Conservation (phyloP, 2,888 invertebrate species). For the Scaptomyza caliginosa region DNA sequence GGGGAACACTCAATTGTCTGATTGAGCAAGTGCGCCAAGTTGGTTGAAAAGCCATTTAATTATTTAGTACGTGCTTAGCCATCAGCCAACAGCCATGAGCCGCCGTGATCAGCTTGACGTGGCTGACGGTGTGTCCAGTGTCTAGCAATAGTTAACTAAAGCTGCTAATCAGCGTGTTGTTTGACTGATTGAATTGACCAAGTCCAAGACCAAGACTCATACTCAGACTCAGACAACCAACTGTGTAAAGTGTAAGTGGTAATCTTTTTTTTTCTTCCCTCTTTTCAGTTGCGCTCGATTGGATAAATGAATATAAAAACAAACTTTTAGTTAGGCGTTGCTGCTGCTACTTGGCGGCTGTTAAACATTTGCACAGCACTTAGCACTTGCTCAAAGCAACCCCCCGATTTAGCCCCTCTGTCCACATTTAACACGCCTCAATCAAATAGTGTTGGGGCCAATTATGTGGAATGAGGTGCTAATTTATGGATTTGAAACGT, state of each 20-base stretch:
- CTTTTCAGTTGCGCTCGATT: slow-evolving; percentile 61
- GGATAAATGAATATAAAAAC: slow-evolving; percentile 74
- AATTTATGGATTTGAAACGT: slow-evolving; percentile 76
- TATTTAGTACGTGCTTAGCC: slow-evolving; percentile 64
- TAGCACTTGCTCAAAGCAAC: slow-evolving; percentile 46
- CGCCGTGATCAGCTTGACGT: slow-evolving; percentile 12
- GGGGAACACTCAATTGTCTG: slow-evolving; percentile 24
- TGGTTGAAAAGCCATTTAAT: slow-evolving; percentile 46
- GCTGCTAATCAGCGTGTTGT: slow-evolving; percentile 76
- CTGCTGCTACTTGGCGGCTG: slow-evolving; percentile 48
- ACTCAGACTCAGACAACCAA: not conserved
- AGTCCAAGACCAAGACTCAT: not conserved
- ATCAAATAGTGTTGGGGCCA: slow-evolving; percentile 61
- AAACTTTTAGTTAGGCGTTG: slow-evolving; percentile 43
- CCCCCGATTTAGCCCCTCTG: slow-evolving; percentile 13
- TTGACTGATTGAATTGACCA: slow-evolving; percentile 78
- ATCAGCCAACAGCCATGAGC: slow-evolving; percentile 13
- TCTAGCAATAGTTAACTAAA: slow-evolving; percentile 6
- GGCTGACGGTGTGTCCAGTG: slow-evolving; percentile 6
- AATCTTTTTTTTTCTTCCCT: slow-evolving; percentile 10
- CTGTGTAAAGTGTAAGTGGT: slow-evolving; percentile 25
- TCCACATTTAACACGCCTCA: slow-evolving; percentile 71
- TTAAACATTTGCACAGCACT: slow-evolving; percentile 80
- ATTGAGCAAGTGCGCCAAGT: slow-evolving; percentile 72
- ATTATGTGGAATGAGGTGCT: slow-evolving; percentile 79